Evolutionary conservation across 2,797 vertebrate genomes (phyloP).

Genomic region (Sebastes hubbsi): DNA sequence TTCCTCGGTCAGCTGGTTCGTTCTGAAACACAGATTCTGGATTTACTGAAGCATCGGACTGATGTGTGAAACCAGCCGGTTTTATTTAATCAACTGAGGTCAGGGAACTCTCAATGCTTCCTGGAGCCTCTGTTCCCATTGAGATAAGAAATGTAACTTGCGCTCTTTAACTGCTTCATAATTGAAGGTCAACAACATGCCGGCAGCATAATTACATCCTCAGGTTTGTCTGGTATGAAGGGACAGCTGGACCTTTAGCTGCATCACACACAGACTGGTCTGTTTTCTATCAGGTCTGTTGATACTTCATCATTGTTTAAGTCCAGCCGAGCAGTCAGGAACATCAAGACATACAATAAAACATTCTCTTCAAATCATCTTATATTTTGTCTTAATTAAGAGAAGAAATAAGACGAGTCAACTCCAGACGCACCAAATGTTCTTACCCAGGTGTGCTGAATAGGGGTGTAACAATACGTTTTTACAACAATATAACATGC

Average conservation of each 20-base stretch:
- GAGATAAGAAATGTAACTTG: slow-evolving; percentile 7
- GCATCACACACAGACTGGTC: not conserved
- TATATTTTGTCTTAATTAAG: too few species aligned
- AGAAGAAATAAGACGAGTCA: too few species aligned
- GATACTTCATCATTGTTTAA: not conserved
- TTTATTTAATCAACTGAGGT: slow-evolving; percentile 12
- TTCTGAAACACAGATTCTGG: not conserved
- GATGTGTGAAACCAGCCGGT: not conserved
- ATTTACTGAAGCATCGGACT: not conserved
- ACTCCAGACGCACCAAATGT: too few species aligned
- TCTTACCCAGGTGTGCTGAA: too few species aligned
- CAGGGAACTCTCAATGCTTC: not conserved
- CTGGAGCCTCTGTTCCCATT: not conserved
- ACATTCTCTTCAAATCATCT: too few species aligned
- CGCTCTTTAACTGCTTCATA: slow-evolving; percentile 24
- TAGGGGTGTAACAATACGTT: too few species aligned
- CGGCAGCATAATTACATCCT: slow-evolving; percentile 18
- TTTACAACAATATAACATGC: too few species aligned
- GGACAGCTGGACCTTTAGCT: not conserved
- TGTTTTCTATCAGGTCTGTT: not conserved
- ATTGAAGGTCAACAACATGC: slow-evolving; percentile 28
- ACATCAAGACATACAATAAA: not conserved
- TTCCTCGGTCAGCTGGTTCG: not conserved
- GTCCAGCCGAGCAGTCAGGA: not conserved
- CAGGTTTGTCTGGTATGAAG: not conserved